phyloP scores from a whole-genome alignment of 2,113 vertebrate genomes.

The Mesoclemmys tuberculata region DNA sequence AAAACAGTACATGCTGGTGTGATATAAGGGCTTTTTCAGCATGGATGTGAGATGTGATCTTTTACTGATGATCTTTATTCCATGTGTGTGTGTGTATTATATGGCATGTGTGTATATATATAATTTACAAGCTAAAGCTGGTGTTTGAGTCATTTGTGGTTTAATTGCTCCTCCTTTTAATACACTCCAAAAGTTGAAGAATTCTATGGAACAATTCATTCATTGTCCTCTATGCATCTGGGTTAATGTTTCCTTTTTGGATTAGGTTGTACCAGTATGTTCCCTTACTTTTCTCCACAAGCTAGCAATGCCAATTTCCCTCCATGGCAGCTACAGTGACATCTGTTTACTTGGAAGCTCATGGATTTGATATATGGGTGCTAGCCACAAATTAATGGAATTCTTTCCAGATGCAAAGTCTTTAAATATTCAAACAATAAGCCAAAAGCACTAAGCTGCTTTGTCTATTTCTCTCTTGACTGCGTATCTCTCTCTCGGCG shows the following conservation, averaged over 20 bases:
- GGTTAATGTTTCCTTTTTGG: conserved; percentile 77
- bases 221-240: conserved; percentile 80
- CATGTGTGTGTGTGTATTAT: not conserved
- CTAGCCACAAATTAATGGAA: conserved; percentile 82
- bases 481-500: conserved; percentile 46
- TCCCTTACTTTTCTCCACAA: conserved; percentile 78
- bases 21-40: not conserved
- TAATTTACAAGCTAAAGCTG: conserved; percentile 61
- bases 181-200: conserved; percentile 62
- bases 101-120: not conserved
- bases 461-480: conserved; percentile 59
- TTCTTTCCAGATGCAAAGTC: conserved; percentile 80
- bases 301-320: conserved; percentile 77
- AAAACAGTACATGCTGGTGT: not conserved
- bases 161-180: conserved; percentile 56
- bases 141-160: conserved; percentile 55
- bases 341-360: conserved; percentile 82
- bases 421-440: conserved; percentile 78
- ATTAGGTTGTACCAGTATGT: conserved; percentile 76
- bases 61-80: not conserved
- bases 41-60: not conserved
- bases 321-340: conserved; percentile 61
- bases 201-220: conserved; percentile 76
- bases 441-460: conserved; percentile 68
- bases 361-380: conserved; percentile 77